Evolutionary conservation across 2,888 invertebrate genomes (phyloP), one percentile per base, ranked within the genome.

Genomic region (Cinara cedri): DNA sequence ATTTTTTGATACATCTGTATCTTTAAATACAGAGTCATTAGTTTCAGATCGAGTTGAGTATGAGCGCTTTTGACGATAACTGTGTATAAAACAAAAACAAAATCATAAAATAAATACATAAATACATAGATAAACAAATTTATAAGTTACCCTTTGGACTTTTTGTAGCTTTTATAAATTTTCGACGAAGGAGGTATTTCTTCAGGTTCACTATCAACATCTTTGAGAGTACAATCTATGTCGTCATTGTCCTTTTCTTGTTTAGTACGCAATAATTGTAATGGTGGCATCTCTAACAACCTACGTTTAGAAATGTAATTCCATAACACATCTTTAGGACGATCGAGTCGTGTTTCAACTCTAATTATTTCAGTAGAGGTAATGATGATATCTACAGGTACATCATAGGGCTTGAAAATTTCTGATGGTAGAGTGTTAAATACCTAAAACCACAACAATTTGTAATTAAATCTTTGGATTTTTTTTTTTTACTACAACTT

Each of bases 301-400:
- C 92, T 90, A 72, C 92, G 89, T 83, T 90, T 88, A 46, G 92
- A 92, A 75, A 95, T 87, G 82, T 93, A 85, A 83, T 91, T 90
- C 95, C 95, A 95, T 84, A 92, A 88, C 55, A 95, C 90, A n/a
- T 92, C 92, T 54, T 86, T 85, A 1, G 95, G 94, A 83, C 92
- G 90, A 51, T 88, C 87, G 82, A 89, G 85, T 82, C 87, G 88
- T 72, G 88, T 88, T 72, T 87, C 85, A 76, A 91, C 89, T 82
- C 88, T 85, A 83, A 92, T 90, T 82, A 93, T 91, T 87, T 92
- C 90, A 14, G 92, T 93, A 46, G 95, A 95, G 11, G 95, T 95
- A 83, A 95, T 88, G 84, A 96, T 95, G 83, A 93, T 89, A 86
- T 96, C 95, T 72, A 95, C 91, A 71, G 94, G 93, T 26, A 94